These are phyloP conservation scores for Deladenus siricidicola DNA, from an alignment of 2,888 invertebrate species.

Conservation along the genomic window DNA sequence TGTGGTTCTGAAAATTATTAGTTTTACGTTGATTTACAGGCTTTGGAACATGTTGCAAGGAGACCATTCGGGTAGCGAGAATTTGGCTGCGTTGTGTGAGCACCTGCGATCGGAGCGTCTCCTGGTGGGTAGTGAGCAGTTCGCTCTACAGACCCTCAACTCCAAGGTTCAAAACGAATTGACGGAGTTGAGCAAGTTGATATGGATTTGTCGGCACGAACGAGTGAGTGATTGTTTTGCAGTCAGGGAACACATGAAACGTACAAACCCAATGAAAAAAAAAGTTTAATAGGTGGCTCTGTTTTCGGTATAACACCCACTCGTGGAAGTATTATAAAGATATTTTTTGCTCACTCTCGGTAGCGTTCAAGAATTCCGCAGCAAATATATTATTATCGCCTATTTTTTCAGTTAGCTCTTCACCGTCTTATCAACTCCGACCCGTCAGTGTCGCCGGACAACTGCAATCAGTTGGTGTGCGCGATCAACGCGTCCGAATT, in stretches of 20 bases:
- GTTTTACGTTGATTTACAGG: too few species aligned
- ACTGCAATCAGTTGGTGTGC: slow-evolving; percentile 28
- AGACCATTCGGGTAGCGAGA: slow-evolving; percentile 1
- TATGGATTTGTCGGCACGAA: slow-evolving; percentile 34
- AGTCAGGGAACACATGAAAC: not conserved
- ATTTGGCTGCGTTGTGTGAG: slow-evolving; percentile 27
- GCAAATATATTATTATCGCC: too few species aligned
- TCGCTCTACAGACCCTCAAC: slow-evolving; percentile 28
- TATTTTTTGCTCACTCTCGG: too few species aligned
- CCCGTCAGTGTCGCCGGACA: slow-evolving; percentile 31
- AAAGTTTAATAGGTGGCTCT: too few species aligned
- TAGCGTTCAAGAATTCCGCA: slow-evolving; percentile 37
- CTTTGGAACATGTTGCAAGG: not conserved
- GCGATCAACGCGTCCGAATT: slow-evolving; percentile 24
- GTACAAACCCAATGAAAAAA: too few species aligned
- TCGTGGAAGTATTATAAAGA: not conserved
- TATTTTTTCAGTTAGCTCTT: slow-evolving; percentile 20
- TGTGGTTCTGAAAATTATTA: too few species aligned
- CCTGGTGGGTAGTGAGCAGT: slow-evolving; percentile 29
- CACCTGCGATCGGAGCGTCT: slow-evolving; percentile 31
- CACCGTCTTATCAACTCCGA: slow-evolving; percentile 33
- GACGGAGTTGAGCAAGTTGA: slow-evolving; percentile 22
- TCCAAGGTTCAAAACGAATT: slow-evolving; percentile 25
- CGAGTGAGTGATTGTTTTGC: slow-evolving; percentile 23
- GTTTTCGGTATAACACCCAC: not conserved